Base-by-base conservation (phyloP, 2,113 vertebrate genomes). In the Eulemur rufifrons region DNA sequence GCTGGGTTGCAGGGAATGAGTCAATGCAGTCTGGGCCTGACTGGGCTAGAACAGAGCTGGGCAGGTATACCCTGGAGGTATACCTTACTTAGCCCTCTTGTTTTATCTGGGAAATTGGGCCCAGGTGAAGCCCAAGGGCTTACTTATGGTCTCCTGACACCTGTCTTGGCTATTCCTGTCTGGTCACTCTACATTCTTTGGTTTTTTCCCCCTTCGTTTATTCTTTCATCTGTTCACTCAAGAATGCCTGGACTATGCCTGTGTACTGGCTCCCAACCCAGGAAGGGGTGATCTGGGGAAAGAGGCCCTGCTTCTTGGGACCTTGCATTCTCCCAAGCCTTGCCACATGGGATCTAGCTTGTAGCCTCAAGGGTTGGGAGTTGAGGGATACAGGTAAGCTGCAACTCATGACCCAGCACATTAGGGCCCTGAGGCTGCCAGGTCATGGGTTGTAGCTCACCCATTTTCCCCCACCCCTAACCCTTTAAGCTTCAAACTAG, bases 1-100 rank as follows among this genome's bases (percentile, higher is more conserved):
- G 17, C n/a, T 94, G 88, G 7, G 87, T 73, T 87, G 39, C 45
- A 78, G 63, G 83, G 78, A 89, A 76, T 89, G 78, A 89, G 88
- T 92, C 81, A 56, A 0, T 68, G 39, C 39, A 74, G 29, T 74
- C 29, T 20, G 23, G 71, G 37, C 50, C 64, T 87, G 37, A 87
- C 27, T 2, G 86, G 78, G 13, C 23, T 73, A 59, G 61, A 80
- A 45, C 56, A 69, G 50, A 93, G 34, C 27, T 74, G 54, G 42
- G 29, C 39, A 56, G 81, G 50, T 3, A 39, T 39, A 39, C 27
- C 63, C 50, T 83, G 29, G 32, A 63, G 63, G 29, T 74, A 86
- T 54, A 52, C 34, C 8, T 59, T 74, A 47, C 29, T 32, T 32
- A 76, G 8, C 32, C 25, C 1, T 95, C 39, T 73, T 93, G 27